Conservation (phyloP, 2,113 vertebrate genomes). For the Menidia beryllina region DNA sequence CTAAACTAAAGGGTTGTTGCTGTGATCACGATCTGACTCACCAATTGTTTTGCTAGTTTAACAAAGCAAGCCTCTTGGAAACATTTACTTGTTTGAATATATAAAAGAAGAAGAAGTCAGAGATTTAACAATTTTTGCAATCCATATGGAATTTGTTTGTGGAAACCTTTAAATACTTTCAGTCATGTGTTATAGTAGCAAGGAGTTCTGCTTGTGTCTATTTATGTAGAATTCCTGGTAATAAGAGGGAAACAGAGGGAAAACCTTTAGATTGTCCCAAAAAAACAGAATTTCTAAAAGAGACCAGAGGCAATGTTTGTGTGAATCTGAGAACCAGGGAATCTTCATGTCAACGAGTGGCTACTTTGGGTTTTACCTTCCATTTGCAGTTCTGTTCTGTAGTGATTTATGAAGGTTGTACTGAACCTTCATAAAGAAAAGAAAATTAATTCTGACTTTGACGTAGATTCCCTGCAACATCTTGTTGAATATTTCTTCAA, state of each 20-base stretch:
- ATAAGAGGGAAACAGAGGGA: too few species aligned
- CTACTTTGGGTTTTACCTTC: neutral
- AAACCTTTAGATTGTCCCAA: neutral
- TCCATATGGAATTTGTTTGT: neutral
- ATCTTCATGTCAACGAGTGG: neutral
- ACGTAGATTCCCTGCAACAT: neutral
- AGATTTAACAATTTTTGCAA: neutral
- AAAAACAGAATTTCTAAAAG: neutral
- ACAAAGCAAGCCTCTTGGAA: neutral
- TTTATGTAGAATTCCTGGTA: too few species aligned
- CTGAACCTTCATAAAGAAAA: neutral
- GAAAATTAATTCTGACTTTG: neutral
- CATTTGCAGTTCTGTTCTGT: neutral
- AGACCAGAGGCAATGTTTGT: neutral
- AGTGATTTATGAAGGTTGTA: neutral
- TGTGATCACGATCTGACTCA: neutral
- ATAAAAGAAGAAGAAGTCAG: neutral
- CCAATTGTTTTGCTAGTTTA: neutral
- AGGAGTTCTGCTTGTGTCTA: neutral
- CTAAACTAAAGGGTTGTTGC: neutral
- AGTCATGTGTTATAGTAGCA: too few species aligned
- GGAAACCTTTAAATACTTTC: neutral
- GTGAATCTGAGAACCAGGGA: neutral
- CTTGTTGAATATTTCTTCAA: neutral
- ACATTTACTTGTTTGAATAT: neutral